Evolutionary conservation across 30 jellyfish, hydroid and myxozoan genomes (phyloP).

Genomic region (Chrysaora quinquecirrha): DNA sequence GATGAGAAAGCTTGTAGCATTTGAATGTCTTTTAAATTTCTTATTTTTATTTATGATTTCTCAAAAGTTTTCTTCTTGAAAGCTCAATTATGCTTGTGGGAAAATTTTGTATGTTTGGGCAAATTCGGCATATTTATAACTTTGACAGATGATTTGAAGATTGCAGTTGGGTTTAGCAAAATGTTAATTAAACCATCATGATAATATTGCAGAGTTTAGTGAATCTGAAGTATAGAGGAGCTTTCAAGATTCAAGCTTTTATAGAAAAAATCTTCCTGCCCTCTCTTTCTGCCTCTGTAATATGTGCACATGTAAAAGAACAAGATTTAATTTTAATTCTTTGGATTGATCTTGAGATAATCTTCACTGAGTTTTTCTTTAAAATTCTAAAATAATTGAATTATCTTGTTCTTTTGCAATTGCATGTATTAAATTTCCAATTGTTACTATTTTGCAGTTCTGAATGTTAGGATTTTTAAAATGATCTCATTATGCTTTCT

Average conservation of each 20-base stretch:
- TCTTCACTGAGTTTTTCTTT: no score
- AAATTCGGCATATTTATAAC: no score
- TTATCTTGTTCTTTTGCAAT: constrained; percentile 54
- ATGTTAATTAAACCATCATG: no score
- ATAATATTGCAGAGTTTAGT: no score
- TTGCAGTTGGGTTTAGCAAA: no score
- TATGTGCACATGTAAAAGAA: constrained; percentile 44
- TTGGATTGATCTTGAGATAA: no score
- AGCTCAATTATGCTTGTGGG: constrained; percentile 23
- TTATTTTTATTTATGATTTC: constrained; percentile 64
- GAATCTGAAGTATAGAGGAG: constrained; percentile 9
- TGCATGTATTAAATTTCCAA: constrained; percentile 43
- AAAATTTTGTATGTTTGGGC: no score
- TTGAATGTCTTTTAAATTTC: constrained; percentile 25
- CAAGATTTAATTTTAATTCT: no score
- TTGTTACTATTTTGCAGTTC: constrained; percentile 1
- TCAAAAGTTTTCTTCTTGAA: constrained; percentile 40
- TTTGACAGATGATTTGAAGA: no score
- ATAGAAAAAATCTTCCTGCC: not conserved
- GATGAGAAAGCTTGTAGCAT: constrained; percentile 19
- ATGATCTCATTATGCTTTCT: constrained; percentile 14
- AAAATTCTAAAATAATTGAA: no score
- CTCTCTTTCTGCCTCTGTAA: constrained; percentile 56
- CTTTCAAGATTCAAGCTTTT: not conserved
- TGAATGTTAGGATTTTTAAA: not conserved